Base-by-base conservation (phyloP, 1,140 invertebrate genomes). In the Sarcophaga peregrina region DNA sequence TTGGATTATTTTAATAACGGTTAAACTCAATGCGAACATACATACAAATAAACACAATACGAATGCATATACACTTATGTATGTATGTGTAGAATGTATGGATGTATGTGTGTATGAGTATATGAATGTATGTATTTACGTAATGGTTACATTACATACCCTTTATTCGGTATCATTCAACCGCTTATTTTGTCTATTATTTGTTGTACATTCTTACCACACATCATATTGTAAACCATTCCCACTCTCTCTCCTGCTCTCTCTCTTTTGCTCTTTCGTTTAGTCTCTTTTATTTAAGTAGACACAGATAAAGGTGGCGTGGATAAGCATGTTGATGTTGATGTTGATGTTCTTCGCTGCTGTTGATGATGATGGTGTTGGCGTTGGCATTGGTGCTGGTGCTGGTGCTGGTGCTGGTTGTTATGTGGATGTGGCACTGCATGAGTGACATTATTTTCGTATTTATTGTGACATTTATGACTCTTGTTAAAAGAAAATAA, bases 401-500 rank as follows among this genome's bases (percentile, higher is more conserved):
- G 54, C 15, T 58, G 54, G 15, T 58, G 54, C 46, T 76, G 45
- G 47, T 48, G 74, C 13, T 6, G 74, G 8, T 76, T 76, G 25
- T 76, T 47, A n/a, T 47, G 45, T 74, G n/a, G 25, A 68, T 78
- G 75, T 52, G 50, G 47, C 75, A 78, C n/a, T 15, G n/a, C 75
- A 78, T 52, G 75, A 78, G 75, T 78, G 75, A 78, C 75, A 78
- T 78, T 78, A 78, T 78, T 50, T 78, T 78, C 50, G 25, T 78
- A 78, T 78, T 78, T 78, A 78, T 78, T 78, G 75, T 78, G 75
- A 78, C 75, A 78, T 78, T 78, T 78, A 78, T 78, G 75, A 78
- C 75, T 78, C 50, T 78, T 78, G 75, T 78, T 78, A 78, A 78
- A 78, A 78, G 75, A 78, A 78, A 78, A 78, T 78, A 78, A 78